These are phyloP conservation scores for Ambastaia sidthimunki DNA, from an alignment of 2,797 vertebrate species.

Conservation along the genomic window DNA sequence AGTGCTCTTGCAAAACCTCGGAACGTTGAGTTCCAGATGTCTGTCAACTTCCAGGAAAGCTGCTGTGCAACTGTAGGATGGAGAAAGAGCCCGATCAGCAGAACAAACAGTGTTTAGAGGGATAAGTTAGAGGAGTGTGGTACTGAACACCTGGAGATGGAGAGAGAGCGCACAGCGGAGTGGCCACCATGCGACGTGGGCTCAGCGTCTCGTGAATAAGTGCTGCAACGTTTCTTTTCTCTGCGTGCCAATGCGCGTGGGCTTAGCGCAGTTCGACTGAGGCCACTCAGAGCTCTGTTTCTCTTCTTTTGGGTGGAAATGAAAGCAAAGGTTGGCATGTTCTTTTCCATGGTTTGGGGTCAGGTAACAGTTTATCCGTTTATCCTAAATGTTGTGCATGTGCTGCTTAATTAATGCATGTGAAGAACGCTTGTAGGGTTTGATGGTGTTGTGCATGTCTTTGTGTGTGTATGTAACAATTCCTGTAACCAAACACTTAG, in stretches of 20 bases:
- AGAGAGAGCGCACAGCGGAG: constrained; percentile 12
- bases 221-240: constrained; percentile 1
- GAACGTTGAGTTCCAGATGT: not conserved
- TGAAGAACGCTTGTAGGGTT: not conserved
- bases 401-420: not conserved
- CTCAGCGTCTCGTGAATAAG: constrained; percentile 27
- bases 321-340: constrained; percentile 12
- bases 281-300: not conserved
- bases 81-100: constrained; percentile 4
- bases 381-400: constrained; percentile 8
- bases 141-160: constrained; percentile 22
- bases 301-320: not conserved
- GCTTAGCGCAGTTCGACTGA: constrained; percentile 14
- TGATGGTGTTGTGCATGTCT: not conserved
- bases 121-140: constrained; percentile 1
- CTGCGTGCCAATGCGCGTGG: not conserved
- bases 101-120: constrained; percentile 5
- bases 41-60: not conserved
- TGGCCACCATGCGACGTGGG: constrained; percentile 20
- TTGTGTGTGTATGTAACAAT: not conserved
- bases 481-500: constrained; percentile 3
- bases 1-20: not conserved
- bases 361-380: constrained; percentile 24
- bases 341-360: constrained; percentile 4
- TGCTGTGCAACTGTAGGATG: no score